Base-by-base conservation (phyloP, 1,140 invertebrate species). In the Berghia stephanieae region DNA sequence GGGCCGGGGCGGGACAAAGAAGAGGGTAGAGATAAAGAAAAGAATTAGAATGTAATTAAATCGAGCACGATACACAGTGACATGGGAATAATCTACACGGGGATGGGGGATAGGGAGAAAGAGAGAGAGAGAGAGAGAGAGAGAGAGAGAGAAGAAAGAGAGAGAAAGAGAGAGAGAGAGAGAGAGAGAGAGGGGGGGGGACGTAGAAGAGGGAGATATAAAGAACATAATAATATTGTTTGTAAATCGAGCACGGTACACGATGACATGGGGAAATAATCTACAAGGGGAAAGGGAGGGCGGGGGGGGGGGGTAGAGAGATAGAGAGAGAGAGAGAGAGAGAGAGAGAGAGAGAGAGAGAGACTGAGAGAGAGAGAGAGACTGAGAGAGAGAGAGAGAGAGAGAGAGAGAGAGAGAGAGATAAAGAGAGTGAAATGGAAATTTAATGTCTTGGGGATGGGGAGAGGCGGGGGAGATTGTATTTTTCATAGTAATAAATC, bases 271-370 rank as follows among this genome's bases (percentile, higher is more conserved):
- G 46, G n/a, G 46, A 24, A 24, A 52, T 13, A 24, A 24, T 16
- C 13, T 16, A 24, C 13, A 34, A 60, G 57, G 36, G 57, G 36
- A 34, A 60, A 34, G 36, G 57, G 36, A 34, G 36, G 57, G 36
- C 24, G 36, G 57, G 36, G 57, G n/a, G n/a, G n/a, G n/a, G n/a
- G n/a, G n/a, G n/a, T n/a, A n/a, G n/a, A n/a, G n/a, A n/a, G n/a
- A n/a, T n/a, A n/a, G n/a, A n/a, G n/a, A n/a, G n/a, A n/a, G n/a
- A n/a, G n/a, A n/a, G n/a, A n/a, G n/a, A n/a, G n/a, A n/a, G n/a
- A n/a, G n/a, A n/a, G n/a, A n/a, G n/a, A n/a, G n/a, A n/a, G n/a
- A 60, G 57, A 60, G 57, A 60, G 57, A 60, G 57, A 60, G 57
- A 60, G 1, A 60, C 24, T 27, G 57, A 60, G 57, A 60, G 1